phyloP scores from a whole-genome alignment of 2,113 vertebrate species.

The Tupaia tana region DNA sequence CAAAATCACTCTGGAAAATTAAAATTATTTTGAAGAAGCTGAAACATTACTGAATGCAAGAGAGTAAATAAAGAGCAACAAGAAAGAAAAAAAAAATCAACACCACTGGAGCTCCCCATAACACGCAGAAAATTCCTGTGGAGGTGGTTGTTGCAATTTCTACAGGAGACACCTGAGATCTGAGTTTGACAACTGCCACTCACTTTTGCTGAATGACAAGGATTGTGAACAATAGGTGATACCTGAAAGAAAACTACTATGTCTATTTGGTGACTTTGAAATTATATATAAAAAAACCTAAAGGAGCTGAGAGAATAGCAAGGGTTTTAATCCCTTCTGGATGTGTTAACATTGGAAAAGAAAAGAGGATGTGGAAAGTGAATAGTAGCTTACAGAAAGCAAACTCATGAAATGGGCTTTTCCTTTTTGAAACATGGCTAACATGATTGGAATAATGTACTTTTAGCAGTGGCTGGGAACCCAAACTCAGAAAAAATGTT shows the following conservation, averaged over 20 bases:
- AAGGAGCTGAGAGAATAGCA: neutral
- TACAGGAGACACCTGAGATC: neutral
- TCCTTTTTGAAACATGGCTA: neutral
- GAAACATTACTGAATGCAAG: constrained; percentile 8
- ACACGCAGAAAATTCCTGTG: neutral
- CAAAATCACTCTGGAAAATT: neutral
- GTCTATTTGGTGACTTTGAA: neutral
- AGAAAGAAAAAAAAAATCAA: neutral
- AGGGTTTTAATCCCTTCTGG: neutral
- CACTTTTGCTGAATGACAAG: neutral
- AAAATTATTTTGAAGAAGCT: constrained; percentile 19
- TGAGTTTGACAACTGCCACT: neutral
- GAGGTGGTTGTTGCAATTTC: neutral
- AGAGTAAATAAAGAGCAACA: constrained; percentile 1
- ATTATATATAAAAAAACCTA: neutral
- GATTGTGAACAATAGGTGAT: neutral
- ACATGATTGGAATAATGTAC: constrained; percentile 13
- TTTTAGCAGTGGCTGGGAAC: neutral
- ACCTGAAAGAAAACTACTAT: neutral
- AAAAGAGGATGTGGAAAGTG: neutral
- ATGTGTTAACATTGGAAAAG: neutral
- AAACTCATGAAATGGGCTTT: constrained; percentile 8
- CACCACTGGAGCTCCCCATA: neutral
- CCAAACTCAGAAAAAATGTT: neutral
- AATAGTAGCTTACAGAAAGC: neutral